These are phyloP conservation scores for Schizopygopsis pylzovi DNA, from an alignment of 2,797 vertebrate genomes.

Conservation along the genomic window DNA sequence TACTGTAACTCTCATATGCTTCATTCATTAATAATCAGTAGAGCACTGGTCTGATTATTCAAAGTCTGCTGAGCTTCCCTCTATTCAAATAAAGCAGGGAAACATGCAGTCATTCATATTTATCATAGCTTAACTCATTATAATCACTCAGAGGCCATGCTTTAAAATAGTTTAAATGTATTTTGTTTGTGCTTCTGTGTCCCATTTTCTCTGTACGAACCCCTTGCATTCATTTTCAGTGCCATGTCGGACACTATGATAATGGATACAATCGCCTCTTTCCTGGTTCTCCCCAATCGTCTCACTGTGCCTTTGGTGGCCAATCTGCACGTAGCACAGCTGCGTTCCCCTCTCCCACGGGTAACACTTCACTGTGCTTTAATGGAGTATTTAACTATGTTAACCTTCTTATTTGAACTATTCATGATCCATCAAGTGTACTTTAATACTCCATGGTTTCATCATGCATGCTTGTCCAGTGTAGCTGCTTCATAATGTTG, in stretches of 20 bases:
- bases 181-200: constrained; percentile 61
- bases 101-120: constrained; percentile 47
- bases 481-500: constrained; percentile 14
- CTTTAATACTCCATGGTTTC: constrained; percentile 20
- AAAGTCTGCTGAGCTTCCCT: constrained; percentile 39
- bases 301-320: constrained; percentile 89
- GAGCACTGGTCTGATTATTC: constrained; percentile 54
- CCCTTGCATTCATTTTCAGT: constrained; percentile 80
- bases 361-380: constrained; percentile 74
- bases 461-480: constrained; percentile 33
- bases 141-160: constrained; percentile 24
- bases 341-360: constrained; percentile 93
- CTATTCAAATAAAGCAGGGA: constrained; percentile 22
- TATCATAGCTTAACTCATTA: constrained; percentile 27
- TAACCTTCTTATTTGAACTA: not conserved
- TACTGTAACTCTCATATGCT: constrained; percentile 37
- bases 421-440: constrained; percentile 6
- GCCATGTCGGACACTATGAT: constrained; percentile 92
- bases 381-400: constrained; percentile 33
- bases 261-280: constrained; percentile 93
- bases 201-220: constrained; percentile 61
- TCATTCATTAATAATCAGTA: constrained; percentile 51
- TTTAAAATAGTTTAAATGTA: constrained; percentile 61
- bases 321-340: constrained; percentile 88
- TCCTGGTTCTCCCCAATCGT: constrained; percentile 93